Conservation (phyloP, 2,797 vertebrate species). For the Pogonophryne albipinna region DNA sequence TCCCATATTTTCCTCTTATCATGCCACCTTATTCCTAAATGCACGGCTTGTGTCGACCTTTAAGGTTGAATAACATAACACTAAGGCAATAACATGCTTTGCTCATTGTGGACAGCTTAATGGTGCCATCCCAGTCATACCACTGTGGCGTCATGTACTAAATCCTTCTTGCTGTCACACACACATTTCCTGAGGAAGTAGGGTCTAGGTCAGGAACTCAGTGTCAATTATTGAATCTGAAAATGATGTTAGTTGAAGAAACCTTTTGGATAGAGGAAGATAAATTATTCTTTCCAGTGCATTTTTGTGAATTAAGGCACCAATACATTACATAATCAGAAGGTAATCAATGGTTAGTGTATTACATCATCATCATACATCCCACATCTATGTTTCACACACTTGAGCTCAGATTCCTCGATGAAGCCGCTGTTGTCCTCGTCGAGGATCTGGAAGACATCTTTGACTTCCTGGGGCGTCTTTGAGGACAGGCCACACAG, state of each 20-base stretch:
- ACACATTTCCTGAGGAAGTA: neutral
- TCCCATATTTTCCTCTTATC: too few species aligned
- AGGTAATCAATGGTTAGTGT: too few species aligned
- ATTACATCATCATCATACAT: neutral
- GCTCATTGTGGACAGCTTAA: slow-evolving; percentile 40
- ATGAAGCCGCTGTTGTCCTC: slow-evolving; percentile 94
- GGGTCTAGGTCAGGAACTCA: neutral
- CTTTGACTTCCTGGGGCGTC: slow-evolving; percentile 90
- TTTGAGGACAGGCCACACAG: slow-evolving; percentile 93
- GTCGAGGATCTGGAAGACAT: slow-evolving; percentile 93
- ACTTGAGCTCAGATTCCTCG: slow-evolving; percentile 96
- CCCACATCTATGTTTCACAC: slow-evolving; percentile 61
- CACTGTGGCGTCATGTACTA: slow-evolving; percentile 6
- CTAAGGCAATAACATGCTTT: slow-evolving; percentile 45
- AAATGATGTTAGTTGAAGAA: neutral
- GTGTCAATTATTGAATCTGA: neutral
- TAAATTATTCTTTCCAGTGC: neutral
- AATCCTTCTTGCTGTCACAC: slow-evolving; percentile 33
- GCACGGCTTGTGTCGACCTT: neutral
- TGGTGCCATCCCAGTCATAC: slow-evolving; percentile 42
- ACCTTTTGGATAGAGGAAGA: neutral
- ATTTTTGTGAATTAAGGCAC: neutral
- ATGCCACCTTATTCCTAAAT: slow-evolving; percentile 13
- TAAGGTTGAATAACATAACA: slow-evolving; percentile 52
- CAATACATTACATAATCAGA: neutral